Percentiles rank a stretch among this genome's conserved stretches.
phyloP scores from a whole-genome alignment of 2,113 vertebrate genomes.

The Sitta europaea region DNA sequence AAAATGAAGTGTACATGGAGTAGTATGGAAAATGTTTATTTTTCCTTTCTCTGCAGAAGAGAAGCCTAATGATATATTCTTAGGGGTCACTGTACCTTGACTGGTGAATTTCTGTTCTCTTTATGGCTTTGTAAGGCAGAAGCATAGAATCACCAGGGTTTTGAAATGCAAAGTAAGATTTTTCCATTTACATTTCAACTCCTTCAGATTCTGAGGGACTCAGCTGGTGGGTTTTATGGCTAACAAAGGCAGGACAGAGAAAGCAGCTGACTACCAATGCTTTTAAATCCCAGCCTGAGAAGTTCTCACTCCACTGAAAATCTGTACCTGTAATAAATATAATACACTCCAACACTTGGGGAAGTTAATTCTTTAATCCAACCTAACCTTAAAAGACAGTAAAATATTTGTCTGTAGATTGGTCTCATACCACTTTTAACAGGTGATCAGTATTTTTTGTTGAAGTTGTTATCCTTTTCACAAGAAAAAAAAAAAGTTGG shows the following conservation, averaged over 20 bases:
- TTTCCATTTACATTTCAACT: background rate
- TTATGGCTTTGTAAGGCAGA: background rate
- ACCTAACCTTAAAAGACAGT: background rate
- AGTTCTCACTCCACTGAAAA: background rate
- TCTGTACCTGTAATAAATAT: background rate
- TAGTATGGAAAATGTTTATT: background rate
- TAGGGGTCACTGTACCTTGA: background rate
- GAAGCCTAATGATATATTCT: background rate
- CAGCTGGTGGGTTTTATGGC: background rate
- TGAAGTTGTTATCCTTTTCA: background rate
- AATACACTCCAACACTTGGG: background rate
- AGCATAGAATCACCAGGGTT: background rate
- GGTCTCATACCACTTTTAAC: background rate
- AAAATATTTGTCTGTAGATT: background rate
- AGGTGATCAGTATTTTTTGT: background rate
- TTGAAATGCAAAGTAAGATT: background rate
- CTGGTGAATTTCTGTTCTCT: background rate
- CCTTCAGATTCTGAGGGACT: background rate
- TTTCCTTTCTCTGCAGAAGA: background rate
- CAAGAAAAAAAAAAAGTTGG: background rate
- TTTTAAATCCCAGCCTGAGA: background rate
- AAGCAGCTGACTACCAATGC: background rate
- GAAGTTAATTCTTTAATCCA: background rate
- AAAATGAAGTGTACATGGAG: rapidly evolving
- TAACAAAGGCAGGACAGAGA: background rate